Evolutionary conservation across 1,140 invertebrate genomes (phyloP).

Genomic region (Euwallacea similis): DNA sequence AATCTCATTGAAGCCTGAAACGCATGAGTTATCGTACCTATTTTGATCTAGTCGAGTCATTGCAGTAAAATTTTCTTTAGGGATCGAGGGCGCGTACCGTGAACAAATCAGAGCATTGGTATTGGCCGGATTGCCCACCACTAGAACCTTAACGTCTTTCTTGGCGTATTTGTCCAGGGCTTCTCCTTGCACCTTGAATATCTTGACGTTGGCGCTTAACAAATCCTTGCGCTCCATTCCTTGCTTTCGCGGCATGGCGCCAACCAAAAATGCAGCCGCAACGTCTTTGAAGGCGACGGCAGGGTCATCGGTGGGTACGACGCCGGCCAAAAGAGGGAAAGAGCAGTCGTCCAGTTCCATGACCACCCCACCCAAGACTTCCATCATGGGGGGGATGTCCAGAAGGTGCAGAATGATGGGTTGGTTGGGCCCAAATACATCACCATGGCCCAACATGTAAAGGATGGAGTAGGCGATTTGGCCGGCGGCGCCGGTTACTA

Average conservation of each 20-base stretch:
- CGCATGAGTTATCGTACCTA: slow-evolving; percentile 44
- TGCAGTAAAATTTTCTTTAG: slow-evolving; percentile 94
- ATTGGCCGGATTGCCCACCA: slow-evolving; percentile 99
- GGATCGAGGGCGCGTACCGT: slow-evolving; percentile 97
- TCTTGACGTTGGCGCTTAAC: slow-evolving; percentile 94
- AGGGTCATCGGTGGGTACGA: slow-evolving; percentile 86
- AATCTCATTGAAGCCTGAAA: neutral
- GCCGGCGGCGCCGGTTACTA: slow-evolving; percentile 96
- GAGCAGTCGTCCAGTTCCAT: slow-evolving; percentile 98
- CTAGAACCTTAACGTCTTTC: slow-evolving; percentile 94
- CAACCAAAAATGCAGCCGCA: slow-evolving; percentile 96
- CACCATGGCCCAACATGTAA: slow-evolving; percentile 91
- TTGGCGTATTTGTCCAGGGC: slow-evolving; percentile 91
- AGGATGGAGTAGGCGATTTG: slow-evolving; percentile 98
- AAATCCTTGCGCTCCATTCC: slow-evolving; percentile 99
- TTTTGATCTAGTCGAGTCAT: slow-evolving; percentile 99
- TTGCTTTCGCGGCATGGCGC: slow-evolving; percentile 96
- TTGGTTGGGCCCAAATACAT: slow-evolving; percentile 93
- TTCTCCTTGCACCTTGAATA: slow-evolving; percentile 95
- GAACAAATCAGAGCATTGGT: slow-evolving; percentile 97
- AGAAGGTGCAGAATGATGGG: slow-evolving; percentile 88
- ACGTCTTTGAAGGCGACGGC: slow-evolving; percentile 93
- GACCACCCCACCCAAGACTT: slow-evolving; percentile 91
- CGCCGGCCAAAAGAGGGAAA: slow-evolving; percentile 81
- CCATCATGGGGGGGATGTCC: slow-evolving; percentile 95